phyloP scores from a whole-genome alignment of 2,113 vertebrate species.

The Saiga tatarica region DNA sequence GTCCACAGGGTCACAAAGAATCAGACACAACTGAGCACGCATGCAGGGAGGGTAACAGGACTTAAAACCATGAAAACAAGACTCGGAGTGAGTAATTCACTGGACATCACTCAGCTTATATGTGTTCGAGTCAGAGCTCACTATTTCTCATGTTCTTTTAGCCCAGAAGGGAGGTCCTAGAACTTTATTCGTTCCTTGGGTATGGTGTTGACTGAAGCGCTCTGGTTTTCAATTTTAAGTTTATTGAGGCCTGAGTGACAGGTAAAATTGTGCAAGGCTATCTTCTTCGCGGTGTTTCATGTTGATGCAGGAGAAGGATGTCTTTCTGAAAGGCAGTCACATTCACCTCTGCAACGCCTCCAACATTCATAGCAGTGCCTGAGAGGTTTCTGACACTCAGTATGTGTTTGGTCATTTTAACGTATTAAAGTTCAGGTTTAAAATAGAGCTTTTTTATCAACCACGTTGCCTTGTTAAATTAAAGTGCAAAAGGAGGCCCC shows the following conservation, averaged over 20 bases:
- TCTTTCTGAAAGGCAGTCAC: not conserved
- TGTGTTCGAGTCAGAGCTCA: not conserved
- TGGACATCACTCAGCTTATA: not conserved
- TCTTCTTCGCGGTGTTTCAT: not conserved
- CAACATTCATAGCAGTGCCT: not conserved
- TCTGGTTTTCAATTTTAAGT: not conserved
- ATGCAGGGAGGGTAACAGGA: not conserved
- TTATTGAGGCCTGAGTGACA: not conserved
- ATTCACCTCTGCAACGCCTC: not conserved
- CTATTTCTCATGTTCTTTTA: not conserved
- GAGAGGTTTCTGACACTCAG: not conserved
- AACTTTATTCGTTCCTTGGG: not conserved
- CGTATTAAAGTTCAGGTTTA: not conserved
- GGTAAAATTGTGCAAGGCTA: not conserved
- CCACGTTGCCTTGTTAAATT: not conserved
- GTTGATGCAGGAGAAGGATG: not conserved
- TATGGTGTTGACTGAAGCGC: not conserved
- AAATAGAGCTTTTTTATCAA: not conserved
- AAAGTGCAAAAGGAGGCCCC: not conserved
- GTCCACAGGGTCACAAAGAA: not conserved
- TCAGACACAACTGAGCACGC: accelerated
- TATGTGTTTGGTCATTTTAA: not conserved
- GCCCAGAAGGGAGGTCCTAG: not conserved
- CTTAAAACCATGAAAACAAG: not conserved
- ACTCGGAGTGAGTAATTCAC: not conserved